Conservation (phyloP, 2,797 vertebrate species). For the Glossophaga mutica region DNA sequence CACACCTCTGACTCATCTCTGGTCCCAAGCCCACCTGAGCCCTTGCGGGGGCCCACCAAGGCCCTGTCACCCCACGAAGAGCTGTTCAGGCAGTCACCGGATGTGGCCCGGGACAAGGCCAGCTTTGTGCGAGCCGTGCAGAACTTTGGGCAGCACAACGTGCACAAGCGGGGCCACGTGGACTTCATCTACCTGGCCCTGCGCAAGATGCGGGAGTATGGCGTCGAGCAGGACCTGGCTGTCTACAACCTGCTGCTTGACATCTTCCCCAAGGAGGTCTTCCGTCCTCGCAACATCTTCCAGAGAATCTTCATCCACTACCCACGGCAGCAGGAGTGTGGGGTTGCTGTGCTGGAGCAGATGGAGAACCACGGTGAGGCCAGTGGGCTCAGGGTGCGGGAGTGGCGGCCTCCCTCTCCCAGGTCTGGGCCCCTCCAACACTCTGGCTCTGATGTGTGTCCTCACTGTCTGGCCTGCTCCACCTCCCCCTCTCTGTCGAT, state of each 20-base stretch:
- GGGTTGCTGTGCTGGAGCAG: constrained; percentile 88
- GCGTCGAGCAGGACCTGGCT: constrained; percentile 86
- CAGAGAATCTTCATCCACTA: constrained; percentile 92
- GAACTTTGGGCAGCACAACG: constrained; percentile 81
- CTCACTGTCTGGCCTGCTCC: no score
- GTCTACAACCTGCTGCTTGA: constrained; percentile 92
- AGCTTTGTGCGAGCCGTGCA: constrained; percentile 84
- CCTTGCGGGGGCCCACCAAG: background rate
- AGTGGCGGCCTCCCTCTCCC: background rate
- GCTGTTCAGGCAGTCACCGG: constrained; percentile 80
- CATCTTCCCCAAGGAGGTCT: constrained; percentile 92
- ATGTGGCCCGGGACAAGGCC: constrained; percentile 80
- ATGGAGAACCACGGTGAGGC: constrained; percentile 90
- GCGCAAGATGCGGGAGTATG: constrained; percentile 89
- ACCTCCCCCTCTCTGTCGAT: rapidly evolving
- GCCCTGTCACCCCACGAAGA: constrained; percentile 75
- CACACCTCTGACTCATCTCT: background rate
- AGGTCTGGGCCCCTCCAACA: background rate
- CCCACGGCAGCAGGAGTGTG: constrained; percentile 93
- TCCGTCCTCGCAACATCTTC: constrained; percentile 87
- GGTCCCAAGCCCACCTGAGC: background rate
- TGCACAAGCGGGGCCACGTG: constrained; percentile 88
- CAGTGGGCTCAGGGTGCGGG: background rate
- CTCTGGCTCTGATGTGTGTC: background rate
- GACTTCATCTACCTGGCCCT: constrained; percentile 93